A percentile compares a stretch with the other conserved stretches of the same genome.
Conservation (phyloP, 2,797 vertebrate species). For the Urophycis tenuis region DNA sequence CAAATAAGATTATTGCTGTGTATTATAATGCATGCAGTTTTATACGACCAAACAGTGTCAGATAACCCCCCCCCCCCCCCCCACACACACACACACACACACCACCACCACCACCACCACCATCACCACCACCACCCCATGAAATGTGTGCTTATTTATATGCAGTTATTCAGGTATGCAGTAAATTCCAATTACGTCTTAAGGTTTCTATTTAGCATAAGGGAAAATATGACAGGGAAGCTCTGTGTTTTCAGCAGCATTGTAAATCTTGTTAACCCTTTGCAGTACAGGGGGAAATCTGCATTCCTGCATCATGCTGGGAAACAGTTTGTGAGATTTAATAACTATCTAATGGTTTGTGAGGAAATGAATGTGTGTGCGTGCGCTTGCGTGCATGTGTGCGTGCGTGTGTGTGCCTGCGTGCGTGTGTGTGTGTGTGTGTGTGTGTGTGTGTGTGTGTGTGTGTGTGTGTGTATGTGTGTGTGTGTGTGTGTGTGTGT, state of each 20-base stretch:
- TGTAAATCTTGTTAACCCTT: slow-evolving; percentile 72
- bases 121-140: no score
- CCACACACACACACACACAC: slow-evolving; percentile 35
- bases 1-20: slow-evolving; percentile 69
- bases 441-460: slow-evolving; percentile 18
- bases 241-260: slow-evolving; percentile 66
- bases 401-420: not conserved
- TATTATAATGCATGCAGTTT: slow-evolving; percentile 70
- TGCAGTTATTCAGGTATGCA: slow-evolving; percentile 87
- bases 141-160: slow-evolving; percentile 77
- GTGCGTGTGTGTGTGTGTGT: slow-evolving; percentile 16
- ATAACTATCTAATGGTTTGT: slow-evolving; percentile 23
- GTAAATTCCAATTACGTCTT: slow-evolving; percentile 87
- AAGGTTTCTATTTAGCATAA: slow-evolving; percentile 82
- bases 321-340: slow-evolving; percentile 36
- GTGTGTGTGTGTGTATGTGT: slow-evolving; percentile 9
- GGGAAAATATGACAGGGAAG: slow-evolving; percentile 61
- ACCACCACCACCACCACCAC: no score
- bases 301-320: slow-evolving; percentile 48
- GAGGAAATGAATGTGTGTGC: not conserved
- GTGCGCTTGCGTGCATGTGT: slow-evolving; percentile 18
- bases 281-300: slow-evolving; percentile 50
- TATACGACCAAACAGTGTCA: slow-evolving; percentile 69
- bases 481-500: slow-evolving; percentile 2
- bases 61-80: slow-evolving; percentile 57